Conservation (phyloP, 2,797 vertebrate species). For the Cyprinella venusta region DNA sequence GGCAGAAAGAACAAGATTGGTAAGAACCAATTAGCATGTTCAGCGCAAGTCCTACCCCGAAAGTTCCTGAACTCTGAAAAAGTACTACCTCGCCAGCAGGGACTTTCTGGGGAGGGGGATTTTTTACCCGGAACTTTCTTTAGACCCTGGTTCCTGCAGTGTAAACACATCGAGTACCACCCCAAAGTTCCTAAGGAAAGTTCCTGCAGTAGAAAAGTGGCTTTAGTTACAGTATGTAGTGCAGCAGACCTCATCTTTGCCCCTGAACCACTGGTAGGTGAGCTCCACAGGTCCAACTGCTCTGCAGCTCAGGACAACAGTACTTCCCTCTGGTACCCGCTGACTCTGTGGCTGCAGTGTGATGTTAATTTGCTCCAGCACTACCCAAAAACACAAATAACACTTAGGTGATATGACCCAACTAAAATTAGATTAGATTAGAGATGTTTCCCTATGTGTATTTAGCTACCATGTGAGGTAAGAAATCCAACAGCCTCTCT, state of each 20-base stretch:
- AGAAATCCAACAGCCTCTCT: constrained; percentile 77
- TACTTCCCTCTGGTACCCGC: constrained; percentile 65
- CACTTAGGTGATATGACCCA: neutral
- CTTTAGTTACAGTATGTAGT: neutral
- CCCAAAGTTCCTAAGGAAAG: no score
- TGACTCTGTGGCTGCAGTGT: constrained; percentile 78
- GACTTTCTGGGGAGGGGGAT: no score
- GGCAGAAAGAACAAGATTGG: no score
- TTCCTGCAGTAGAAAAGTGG: no score
- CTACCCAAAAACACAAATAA: constrained; percentile 51
- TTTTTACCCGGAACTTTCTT: no score
- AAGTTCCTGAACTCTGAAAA: no score
- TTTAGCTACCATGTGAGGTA: constrained; percentile 52
- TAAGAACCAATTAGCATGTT: no score
- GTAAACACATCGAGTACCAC: no score
- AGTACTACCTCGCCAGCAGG: no score
- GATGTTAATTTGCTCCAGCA: constrained; percentile 72
- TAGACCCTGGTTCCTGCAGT: no score
- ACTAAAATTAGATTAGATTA: neutral
- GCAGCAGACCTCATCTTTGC: constrained; percentile 78
- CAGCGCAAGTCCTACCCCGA: no score
- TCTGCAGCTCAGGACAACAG: constrained; percentile 76
- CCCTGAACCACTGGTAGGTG: constrained; percentile 87
- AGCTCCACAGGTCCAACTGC: constrained; percentile 74
- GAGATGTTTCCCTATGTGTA: neutral